Conservation (phyloP, 64 coral and sea anemone species). For the Stylophora pistillata region DNA sequence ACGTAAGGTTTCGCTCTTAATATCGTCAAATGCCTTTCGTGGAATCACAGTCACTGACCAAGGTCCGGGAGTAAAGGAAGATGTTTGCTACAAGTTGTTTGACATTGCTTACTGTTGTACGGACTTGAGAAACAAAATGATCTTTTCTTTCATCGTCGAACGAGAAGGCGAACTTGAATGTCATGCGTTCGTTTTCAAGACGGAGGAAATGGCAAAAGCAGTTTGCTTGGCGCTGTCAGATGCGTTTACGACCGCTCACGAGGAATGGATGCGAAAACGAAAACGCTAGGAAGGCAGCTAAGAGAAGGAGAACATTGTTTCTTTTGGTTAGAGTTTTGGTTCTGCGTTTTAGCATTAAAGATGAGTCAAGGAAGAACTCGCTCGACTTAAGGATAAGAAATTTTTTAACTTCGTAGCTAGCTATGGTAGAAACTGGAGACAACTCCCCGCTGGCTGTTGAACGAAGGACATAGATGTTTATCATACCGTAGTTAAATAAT, state of each 20-base stretch:
- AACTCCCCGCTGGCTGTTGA: too few relatives aligned
- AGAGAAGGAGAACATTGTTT: neutral
- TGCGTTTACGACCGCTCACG: conserved; percentile 68
- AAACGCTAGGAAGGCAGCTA: conserved; percentile 44
- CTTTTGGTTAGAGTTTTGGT: neutral
- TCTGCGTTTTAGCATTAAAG: too few relatives aligned
- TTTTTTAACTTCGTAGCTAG: too few relatives aligned
- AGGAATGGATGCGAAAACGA: conserved; percentile 66
- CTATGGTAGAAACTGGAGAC: too few relatives aligned
- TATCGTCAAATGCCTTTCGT: conserved; percentile 77
- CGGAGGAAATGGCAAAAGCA: conserved; percentile 45
- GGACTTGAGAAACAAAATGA: conserved; percentile 49
- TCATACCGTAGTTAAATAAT: too few relatives aligned
- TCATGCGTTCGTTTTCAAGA: conserved; percentile 69
- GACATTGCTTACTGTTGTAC: conserved; percentile 80
- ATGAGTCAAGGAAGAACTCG: too few relatives aligned
- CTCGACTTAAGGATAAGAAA: too few relatives aligned
- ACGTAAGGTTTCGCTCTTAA: conserved; percentile 66
- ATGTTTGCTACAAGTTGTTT: conserved; percentile 61
- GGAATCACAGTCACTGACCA: conserved; percentile 68
- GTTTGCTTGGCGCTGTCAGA: conserved; percentile 69
- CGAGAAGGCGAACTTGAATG: conserved; percentile 58
- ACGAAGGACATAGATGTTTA: too few relatives aligned
- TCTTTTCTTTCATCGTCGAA: conserved; percentile 85
- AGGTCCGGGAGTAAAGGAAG: conserved; percentile 9